Conservation (phyloP, 2,888 invertebrate species). For the Lacanobia oleracea region DNA sequence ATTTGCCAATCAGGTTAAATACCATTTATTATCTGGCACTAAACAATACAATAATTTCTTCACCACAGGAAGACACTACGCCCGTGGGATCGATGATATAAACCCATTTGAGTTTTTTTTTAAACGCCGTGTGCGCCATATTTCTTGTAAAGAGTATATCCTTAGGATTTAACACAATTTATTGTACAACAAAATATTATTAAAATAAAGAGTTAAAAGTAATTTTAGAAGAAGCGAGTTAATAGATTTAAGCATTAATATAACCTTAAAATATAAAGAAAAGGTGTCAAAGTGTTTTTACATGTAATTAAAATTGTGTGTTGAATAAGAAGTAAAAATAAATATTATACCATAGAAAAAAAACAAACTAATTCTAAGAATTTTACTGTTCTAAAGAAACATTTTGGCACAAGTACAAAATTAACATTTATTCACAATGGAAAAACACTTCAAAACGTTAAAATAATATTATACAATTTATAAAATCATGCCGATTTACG, state of each 20-base stretch:
- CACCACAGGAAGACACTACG: not conserved
- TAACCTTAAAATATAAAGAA: conserved; percentile 18
- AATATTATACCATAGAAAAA: not conserved
- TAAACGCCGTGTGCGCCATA: not conserved
- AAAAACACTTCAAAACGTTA: conserved; percentile 46
- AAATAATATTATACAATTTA: conserved; percentile 42
- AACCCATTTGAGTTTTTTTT: no score
- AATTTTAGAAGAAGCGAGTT: conserved; percentile 37
- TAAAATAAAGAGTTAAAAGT: not conserved
- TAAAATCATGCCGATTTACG: conserved; percentile 33
- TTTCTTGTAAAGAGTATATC: conserved; percentile 15
- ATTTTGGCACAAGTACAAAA: not conserved
- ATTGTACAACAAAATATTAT: conserved; percentile 19
- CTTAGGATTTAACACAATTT: conserved; percentile 7
- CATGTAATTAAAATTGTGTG: conserved; percentile 6
- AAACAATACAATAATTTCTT: not conserved
- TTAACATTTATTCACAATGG: not conserved
- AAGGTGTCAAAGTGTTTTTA: conserved; percentile 44
- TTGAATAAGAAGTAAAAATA: no score
- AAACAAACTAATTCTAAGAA: not conserved
- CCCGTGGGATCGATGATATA: no score
- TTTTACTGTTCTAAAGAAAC: not conserved
- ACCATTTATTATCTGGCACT: not conserved
- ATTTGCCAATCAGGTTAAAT: no score
- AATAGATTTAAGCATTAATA: conserved; percentile 35